Percentiles rank a stretch among this genome's conserved stretches.
Conservation (phyloP, 2,113 vertebrate genomes). For the Hippocampus mohnikei region DNA sequence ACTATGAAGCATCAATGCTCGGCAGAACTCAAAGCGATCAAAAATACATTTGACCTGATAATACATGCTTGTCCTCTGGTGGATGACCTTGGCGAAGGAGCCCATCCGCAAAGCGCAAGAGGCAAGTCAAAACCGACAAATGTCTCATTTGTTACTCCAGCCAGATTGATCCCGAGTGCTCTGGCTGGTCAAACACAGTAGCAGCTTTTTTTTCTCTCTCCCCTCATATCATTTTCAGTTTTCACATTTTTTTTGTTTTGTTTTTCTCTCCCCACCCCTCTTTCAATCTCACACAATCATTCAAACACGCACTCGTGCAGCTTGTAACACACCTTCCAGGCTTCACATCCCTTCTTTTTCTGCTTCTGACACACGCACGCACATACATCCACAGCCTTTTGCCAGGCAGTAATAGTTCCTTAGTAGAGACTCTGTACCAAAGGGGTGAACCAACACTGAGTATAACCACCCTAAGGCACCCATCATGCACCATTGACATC, state of each 20-base stretch:
- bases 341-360: constrained; percentile 37
- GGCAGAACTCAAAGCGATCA: constrained; percentile 42
- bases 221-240: constrained; percentile 6
- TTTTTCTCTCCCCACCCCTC: constrained; percentile 19
- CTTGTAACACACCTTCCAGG: constrained; percentile 62
- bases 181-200: constrained; percentile 65
- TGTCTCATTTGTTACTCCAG: constrained; percentile 46
- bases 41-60: constrained; percentile 27
- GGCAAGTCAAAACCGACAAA: neutral
- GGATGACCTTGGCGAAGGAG: constrained; percentile 1
- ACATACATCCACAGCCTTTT: constrained; percentile 47
- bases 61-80: constrained; percentile 28
- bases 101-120: neutral
- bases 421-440: constrained; percentile 62
- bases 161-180: constrained; percentile 62
- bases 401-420: constrained; percentile 74
- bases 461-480: constrained; percentile 82
- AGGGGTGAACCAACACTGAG: constrained; percentile 61
- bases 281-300: constrained; percentile 29
- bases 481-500: constrained; percentile 71
- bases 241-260: constrained; percentile 42
- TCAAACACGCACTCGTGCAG: constrained; percentile 14
- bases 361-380: constrained; percentile 19
- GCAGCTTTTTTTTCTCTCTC: constrained; percentile 68
- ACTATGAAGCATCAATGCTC: constrained; percentile 22